Percentiles rank a stretch among this genome's conserved stretches.
Evolutionary conservation across 2,113 vertebrate species (phyloP).

Genomic region (Pelodiscus sinensis): DNA sequence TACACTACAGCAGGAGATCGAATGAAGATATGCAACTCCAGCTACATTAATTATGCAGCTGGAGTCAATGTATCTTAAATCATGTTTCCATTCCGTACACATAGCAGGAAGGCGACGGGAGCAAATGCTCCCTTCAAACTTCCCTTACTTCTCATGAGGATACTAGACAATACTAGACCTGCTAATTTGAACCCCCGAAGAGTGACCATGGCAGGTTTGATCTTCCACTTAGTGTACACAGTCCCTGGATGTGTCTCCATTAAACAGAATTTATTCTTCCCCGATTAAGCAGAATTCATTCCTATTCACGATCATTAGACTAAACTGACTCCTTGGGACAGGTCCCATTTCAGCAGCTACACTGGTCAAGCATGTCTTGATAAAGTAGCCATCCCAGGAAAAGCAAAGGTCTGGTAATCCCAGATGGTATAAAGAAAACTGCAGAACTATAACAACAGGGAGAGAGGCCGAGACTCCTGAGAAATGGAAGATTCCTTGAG

Average conservation of each 20-base stretch:
- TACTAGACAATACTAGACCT: too few relatives aligned
- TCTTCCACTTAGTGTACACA: too few relatives aligned
- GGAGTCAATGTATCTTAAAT: too few relatives aligned
- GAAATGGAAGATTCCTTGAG: not conserved
- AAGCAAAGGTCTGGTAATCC: constrained; percentile 1
- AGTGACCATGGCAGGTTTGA: too few relatives aligned
- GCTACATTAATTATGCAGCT: too few relatives aligned
- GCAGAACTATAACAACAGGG: not conserved
- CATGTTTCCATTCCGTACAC: too few relatives aligned
- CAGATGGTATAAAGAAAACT: not conserved
- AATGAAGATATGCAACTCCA: too few relatives aligned
- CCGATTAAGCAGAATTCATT: not conserved
- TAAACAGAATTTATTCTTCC: not conserved
- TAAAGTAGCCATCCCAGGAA: not conserved
- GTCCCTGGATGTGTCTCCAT: not conserved
- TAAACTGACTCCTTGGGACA: constrained; percentile 23
- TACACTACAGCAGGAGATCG: too few relatives aligned
- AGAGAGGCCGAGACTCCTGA: not conserved
- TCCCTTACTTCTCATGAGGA: too few relatives aligned
- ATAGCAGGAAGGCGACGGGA: too few relatives aligned
- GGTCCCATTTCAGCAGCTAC: constrained; percentile 20
- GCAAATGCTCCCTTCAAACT: too few relatives aligned
- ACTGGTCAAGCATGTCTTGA: constrained; percentile 15
- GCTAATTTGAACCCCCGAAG: too few relatives aligned
- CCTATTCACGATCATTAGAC: not conserved